A percentile compares a stretch with the other conserved stretches of the same genome.
phyloP scores from a whole-genome alignment of 2,888 invertebrate species.

The Ptychoptera albimana region DNA sequence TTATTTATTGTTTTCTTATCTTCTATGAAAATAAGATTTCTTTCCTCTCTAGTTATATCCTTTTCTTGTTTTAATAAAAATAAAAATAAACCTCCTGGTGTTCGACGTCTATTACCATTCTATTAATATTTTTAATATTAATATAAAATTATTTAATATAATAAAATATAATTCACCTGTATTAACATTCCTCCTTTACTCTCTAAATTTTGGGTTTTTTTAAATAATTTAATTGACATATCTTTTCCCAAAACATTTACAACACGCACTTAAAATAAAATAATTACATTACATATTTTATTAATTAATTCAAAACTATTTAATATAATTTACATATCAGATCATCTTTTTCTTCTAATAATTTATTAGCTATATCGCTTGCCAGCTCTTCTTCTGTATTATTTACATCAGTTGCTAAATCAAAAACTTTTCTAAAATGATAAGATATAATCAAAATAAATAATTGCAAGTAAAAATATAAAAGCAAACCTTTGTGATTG shows the following conservation, averaged over 20 bases:
- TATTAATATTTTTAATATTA: constrained; percentile 8
- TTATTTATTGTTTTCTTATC: constrained; percentile 41
- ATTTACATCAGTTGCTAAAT: constrained; percentile 36
- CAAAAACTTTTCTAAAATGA: constrained; percentile 32
- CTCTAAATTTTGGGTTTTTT: constrained; percentile 68
- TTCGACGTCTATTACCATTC: constrained; percentile 64
- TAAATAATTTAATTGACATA: constrained; percentile 56
- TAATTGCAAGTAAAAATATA: neutral
- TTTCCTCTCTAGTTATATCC: constrained; percentile 46
- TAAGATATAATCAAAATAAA: constrained; percentile 11
- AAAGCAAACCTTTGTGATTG: neutral
- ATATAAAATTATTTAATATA: neutral
- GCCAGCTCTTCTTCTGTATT: constrained; percentile 44
- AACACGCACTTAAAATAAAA: constrained; percentile 38
- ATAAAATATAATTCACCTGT: constrained; percentile 35
- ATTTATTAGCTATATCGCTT: constrained; percentile 53
- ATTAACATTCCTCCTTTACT: constrained; percentile 75
- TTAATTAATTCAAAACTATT: constrained; percentile 4
- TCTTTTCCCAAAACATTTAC: constrained; percentile 55
- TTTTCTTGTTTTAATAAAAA: constrained; percentile 61
- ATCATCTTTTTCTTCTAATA: constrained; percentile 56
- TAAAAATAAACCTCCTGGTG: constrained; percentile 74
- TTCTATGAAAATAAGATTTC: constrained; percentile 49
- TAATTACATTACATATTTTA: too few relatives aligned
- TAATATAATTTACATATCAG: constrained; percentile 43